Evolutionary conservation across 2,113 vertebrate species (phyloP), one percentile per base, ranked within the genome.

Genomic region (Mola mola): DNA sequence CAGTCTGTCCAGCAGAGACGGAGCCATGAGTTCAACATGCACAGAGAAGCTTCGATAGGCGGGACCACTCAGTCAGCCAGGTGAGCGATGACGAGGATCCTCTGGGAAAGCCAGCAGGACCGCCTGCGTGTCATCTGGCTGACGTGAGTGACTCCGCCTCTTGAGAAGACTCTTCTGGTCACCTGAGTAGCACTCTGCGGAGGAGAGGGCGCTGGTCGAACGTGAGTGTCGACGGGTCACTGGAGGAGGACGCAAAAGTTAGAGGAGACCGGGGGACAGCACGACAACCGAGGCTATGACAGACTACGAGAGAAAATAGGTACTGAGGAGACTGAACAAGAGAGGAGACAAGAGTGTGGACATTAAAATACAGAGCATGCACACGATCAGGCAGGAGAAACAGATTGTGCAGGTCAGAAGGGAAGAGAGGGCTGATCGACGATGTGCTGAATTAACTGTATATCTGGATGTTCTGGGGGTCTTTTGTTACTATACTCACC

Each of bases 101-200:
- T n/a, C n/a, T n/a, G n/a, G n/a, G n/a, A n/a, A n/a, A n/a, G n/a
- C n/a, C n/a, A n/a, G n/a, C n/a, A n/a, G n/a, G n/a, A n/a, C n/a
- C n/a, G n/a, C n/a, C n/a, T n/a, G n/a, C n/a, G n/a, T n/a, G n/a
- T n/a, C n/a, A n/a, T 28, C 36, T 28, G 4, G 29, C 20, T 48
- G 67, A 47, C 44, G 6, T 0, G 1, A 8, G 2, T 11, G 16
- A 60, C 55, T 31, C 6, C 9, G 24, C n/a, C n/a, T n/a, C n/a
- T n/a, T 21, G 33, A 9, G 13, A 21, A 16, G 8, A 43, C 43
- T 19, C 12, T 4, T 1, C 17, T 81, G 91, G 92, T 97, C 95
- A 98, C 96, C 96, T 97, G 96, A 78, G 83, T 91, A 93, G 89
- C 94, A 90, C 81, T 97, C 95, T 67, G 93, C 90, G 51, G 94